A percentile compares a stretch with the other conserved stretches of the same genome.
These are phyloP conservation scores for Chaenogobius annularis DNA, from an alignment of 2,113 vertebrate genomes.

Conservation along the genomic window DNA sequence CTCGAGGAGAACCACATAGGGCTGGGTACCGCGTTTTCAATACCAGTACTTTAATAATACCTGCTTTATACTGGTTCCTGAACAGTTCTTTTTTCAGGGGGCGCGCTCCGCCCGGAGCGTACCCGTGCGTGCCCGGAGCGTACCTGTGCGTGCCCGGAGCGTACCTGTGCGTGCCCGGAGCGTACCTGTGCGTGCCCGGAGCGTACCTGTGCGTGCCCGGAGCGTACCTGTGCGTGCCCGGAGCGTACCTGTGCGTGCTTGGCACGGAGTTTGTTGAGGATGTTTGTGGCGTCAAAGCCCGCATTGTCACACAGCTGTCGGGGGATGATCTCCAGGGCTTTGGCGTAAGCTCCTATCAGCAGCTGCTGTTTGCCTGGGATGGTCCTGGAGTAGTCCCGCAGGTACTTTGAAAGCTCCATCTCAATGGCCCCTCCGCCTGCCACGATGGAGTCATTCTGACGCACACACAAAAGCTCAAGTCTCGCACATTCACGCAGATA, in stretches of 20 bases:
- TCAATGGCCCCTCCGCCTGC: constrained; percentile 95
- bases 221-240: not conserved
- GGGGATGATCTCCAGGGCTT: constrained; percentile 95
- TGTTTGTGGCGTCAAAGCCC: constrained; percentile 98
- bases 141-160: too few relatives aligned
- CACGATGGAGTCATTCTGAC: constrained; percentile 92
- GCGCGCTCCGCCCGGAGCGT: too few relatives aligned
- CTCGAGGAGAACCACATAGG: too few relatives aligned
- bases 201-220: not conserved
- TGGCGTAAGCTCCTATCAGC: constrained; percentile 93
- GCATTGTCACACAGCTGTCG: constrained; percentile 98
- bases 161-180: not conserved
- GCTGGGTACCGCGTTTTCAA: too few relatives aligned
- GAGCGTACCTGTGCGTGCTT: constrained; percentile 90
- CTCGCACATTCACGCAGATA: not conserved
- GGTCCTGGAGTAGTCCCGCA: constrained; percentile 94
- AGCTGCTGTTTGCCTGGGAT: constrained; percentile 98
- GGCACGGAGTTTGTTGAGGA: constrained; percentile 96
- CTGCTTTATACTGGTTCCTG: too few relatives aligned
- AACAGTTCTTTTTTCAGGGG: too few relatives aligned
- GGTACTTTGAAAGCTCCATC: constrained; percentile 96
- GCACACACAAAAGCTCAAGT: not conserved
- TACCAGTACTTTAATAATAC: too few relatives aligned
- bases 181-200: not conserved
- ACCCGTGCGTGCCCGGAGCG: too few relatives aligned